Evolutionary conservation across 2,113 vertebrate species (phyloP).

Genomic region (Larimichthys crocea): DNA sequence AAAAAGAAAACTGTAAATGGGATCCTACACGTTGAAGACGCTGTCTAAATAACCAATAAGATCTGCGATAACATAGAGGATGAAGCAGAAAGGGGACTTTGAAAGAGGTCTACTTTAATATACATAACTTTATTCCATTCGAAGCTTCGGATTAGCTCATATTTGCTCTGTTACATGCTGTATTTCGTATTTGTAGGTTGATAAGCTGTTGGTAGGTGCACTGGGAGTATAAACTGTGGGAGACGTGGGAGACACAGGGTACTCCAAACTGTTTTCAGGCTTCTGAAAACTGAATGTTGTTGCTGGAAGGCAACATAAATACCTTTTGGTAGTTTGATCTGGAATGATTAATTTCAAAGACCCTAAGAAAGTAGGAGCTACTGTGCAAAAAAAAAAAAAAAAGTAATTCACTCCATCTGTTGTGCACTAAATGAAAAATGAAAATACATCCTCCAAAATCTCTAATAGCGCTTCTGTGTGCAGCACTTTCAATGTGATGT

Average conservation of each 20-base stretch:
- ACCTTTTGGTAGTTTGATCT: conserved; percentile 12
- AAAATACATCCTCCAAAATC: neutral
- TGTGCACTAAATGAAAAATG: neutral
- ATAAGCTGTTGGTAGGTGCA: conserved; percentile 32
- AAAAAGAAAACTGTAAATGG: conserved; percentile 37
- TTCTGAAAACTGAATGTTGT: conserved; percentile 15
- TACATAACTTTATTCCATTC: neutral
- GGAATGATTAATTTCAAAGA: neutral
- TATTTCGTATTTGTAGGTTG: neutral
- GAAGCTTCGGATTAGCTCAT: neutral
- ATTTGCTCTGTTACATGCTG: conserved; percentile 9
- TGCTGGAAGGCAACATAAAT: neutral
- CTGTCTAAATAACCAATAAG: neutral
- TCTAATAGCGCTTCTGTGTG: neutral
- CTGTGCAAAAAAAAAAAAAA: neutral
- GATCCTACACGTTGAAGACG: neutral
- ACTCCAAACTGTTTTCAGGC: neutral
- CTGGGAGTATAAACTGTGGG: conserved; percentile 25
- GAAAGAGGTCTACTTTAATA: neutral
- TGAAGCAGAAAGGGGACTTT: neutral
- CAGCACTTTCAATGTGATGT: conserved; percentile 16
- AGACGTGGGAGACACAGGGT: neutral
- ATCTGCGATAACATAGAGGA: conserved; percentile 4
- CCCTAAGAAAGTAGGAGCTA: neutral
- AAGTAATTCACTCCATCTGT: neutral